These are phyloP conservation scores for Megalops cyprinoides DNA, from an alignment of 2,797 vertebrate genomes.

Conservation along the genomic window DNA sequence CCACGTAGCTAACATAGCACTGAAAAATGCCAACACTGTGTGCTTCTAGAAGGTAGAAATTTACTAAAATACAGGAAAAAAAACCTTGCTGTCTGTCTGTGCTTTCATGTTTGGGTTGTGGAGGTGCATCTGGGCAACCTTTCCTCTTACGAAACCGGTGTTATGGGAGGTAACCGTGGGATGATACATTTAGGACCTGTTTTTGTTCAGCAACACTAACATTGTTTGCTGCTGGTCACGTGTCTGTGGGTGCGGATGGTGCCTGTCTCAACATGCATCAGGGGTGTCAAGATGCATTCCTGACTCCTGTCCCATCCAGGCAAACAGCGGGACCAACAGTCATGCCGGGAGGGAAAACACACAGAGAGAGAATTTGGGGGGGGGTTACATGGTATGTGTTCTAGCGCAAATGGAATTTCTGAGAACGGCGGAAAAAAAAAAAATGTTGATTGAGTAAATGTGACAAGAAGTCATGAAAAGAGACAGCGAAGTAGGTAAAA, in stretches of 20 bases:
- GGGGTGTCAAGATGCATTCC: constrained; percentile 60
- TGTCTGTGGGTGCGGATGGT: constrained; percentile 47
- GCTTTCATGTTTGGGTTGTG: not conserved
- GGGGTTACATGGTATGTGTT: constrained; percentile 1
- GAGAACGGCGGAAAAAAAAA: not conserved
- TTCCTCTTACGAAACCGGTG: not conserved
- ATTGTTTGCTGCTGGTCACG: constrained; percentile 9
- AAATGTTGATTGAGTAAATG: not conserved
- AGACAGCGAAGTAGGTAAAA: not conserved
- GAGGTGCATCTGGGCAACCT: not conserved
- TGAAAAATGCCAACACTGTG: not conserved
- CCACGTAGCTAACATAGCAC: not conserved
- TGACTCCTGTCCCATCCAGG: constrained; percentile 51
- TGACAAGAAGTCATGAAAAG: not conserved
- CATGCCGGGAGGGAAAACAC: constrained; percentile 42
- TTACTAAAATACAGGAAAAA: not conserved
- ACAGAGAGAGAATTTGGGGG: constrained; percentile 8
- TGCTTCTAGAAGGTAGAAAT: not conserved
- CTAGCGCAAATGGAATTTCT: not conserved
- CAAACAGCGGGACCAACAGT: constrained; percentile 53
- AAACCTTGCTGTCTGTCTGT: not conserved
- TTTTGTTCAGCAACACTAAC: constrained; percentile 51
- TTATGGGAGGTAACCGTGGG: not conserved
- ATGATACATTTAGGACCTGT: not conserved
- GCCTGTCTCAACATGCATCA: constrained; percentile 63